Evolutionary conservation across 2,797 vertebrate genomes (phyloP).

Genomic region (Babyrousa celebensis): DNA sequence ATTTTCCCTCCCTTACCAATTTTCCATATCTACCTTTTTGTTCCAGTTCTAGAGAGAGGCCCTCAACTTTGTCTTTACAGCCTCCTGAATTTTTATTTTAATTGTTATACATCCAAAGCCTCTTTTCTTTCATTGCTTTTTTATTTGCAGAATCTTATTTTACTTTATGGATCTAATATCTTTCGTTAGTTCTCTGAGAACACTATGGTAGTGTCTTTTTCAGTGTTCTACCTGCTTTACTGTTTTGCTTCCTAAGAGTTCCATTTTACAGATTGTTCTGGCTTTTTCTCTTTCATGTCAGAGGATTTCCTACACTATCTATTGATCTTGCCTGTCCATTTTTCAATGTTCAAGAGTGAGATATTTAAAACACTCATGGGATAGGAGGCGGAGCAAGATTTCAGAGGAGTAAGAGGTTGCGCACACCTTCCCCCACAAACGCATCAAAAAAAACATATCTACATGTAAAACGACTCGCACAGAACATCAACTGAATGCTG

Average conservation of each 20-base stretch:
- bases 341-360: neutral
- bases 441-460: too few species aligned
- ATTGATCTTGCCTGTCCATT: neutral
- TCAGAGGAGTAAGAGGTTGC: too few species aligned
- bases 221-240: neutral
- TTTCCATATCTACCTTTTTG: neutral
- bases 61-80: neutral
- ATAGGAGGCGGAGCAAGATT: neutral
- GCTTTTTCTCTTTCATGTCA: neutral
- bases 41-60: neutral
- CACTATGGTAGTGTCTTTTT: neutral
- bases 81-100: conserved; percentile 31
- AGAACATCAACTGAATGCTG: too few species aligned
- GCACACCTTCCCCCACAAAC: too few species aligned
- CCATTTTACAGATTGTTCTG: conserved; percentile 50
- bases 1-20: neutral
- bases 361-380: conserved; percentile 13
- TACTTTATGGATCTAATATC: neutral
- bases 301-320: neutral
- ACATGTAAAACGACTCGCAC: too few species aligned
- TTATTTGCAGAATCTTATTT: conserved; percentile 21
- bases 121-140: conserved; percentile 27
- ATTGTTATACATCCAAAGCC: neutral
- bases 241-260: conserved; percentile 14
- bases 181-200: conserved; percentile 54